These are phyloP conservation scores for Acrocephalus scirpaceus DNA, from an alignment of 2,797 vertebrate genomes.

Conservation along the genomic window DNA sequence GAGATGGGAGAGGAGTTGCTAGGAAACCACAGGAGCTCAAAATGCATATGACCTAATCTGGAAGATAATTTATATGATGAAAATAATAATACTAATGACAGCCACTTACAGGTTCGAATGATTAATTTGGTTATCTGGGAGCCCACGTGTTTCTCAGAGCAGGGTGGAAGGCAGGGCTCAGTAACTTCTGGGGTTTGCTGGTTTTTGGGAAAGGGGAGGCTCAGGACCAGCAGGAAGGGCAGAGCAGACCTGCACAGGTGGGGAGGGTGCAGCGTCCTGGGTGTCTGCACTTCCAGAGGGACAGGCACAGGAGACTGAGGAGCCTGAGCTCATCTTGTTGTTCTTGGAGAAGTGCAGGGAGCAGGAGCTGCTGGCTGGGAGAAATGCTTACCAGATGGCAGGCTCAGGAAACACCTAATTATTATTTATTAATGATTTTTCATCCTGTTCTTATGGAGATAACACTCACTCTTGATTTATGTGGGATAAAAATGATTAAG, in stretches of 20 bases:
- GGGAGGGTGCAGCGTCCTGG: not conserved
- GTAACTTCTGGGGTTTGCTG: not conserved
- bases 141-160: conserved; percentile 14
- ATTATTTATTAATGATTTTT: conserved; percentile 57
- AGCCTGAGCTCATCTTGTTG: not conserved
- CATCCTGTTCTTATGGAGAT: conserved; percentile 25
- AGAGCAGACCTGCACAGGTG: not conserved
- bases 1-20: conserved; percentile 62
- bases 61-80: conserved; percentile 68
- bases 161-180: not conserved
- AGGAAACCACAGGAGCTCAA: conserved; percentile 68
- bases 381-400: conserved; percentile 41
- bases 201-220: not conserved
- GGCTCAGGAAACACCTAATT: conserved; percentile 60
- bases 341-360: not conserved
- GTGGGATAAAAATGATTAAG: not conserved
- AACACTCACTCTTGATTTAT: conserved; percentile 1
- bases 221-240: not conserved
- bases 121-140: conserved; percentile 42
- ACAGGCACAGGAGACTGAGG: not conserved
- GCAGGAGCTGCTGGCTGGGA: conserved; percentile 25
- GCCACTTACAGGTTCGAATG: conserved; percentile 59
- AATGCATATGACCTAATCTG: conserved; percentile 70
- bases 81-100: conserved; percentile 72
- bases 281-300: not conserved